phyloP scores from a whole-genome alignment of 64 coral and sea anemone species.

The Pachyseris speciosa region DNA sequence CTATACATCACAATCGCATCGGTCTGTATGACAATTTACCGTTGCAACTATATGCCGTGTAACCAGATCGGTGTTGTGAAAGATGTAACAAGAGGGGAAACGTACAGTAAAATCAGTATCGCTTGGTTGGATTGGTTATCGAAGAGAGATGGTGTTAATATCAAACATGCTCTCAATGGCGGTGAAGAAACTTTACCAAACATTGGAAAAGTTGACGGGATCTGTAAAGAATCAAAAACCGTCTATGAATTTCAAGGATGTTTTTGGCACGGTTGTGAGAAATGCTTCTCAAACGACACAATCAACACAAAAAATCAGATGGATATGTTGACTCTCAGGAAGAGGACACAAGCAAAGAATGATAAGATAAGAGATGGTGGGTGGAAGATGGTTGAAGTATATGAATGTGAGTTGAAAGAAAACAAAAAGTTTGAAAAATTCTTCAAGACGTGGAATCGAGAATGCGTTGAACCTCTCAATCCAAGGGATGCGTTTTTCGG shows the following conservation, averaged over 20 bases:
- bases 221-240: background rate
- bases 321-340: background rate
- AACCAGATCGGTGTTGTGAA: slow-evolving; percentile 27
- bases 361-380: background rate
- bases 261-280: background rate
- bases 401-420: too few species aligned
- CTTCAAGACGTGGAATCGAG: background rate
- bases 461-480: background rate
- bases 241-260: slow-evolving; percentile 27
- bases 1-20: slow-evolving; percentile 7
- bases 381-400: background rate
- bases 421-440: too few species aligned
- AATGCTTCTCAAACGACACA: background rate
- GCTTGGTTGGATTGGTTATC: slow-evolving; percentile 19
- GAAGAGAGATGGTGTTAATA: background rate
- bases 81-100: background rate
- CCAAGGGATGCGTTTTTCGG: background rate
- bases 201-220: background rate
- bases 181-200: slow-evolving; percentile 6
- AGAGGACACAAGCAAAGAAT: background rate
- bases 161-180: background rate
- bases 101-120: background rate
- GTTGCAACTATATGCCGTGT: background rate
- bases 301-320: background rate
- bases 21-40: background rate